Evolutionary conservation across 2,113 vertebrate species (phyloP).

Genomic region (Rhinogobius similis): DNA sequence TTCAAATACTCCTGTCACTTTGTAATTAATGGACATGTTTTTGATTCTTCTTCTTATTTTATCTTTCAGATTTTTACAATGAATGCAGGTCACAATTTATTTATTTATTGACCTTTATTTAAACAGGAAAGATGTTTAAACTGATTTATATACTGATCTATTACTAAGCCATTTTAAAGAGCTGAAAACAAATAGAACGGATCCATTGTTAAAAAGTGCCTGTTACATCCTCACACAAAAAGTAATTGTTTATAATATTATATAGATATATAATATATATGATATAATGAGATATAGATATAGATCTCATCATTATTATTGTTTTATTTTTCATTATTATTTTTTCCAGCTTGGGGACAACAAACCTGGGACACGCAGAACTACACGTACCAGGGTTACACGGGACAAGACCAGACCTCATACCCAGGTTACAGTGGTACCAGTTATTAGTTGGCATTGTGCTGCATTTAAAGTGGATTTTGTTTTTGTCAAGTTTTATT

Average conservation of each 20-base stretch:
- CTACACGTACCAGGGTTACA: conserved; percentile 50
- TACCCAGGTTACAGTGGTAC: conserved; percentile 55
- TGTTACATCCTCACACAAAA: neutral
- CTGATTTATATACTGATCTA: neutral
- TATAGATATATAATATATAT: no score
- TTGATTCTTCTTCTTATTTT: no score
- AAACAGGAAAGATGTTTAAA: no score
- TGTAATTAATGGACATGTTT: no score
- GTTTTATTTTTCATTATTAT: no score
- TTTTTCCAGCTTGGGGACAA: conserved; percentile 57
- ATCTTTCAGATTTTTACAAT: no score
- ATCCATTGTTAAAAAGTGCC: neutral
- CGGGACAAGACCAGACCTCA: conserved; percentile 46
- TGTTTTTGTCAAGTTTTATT: conserved; percentile 10
- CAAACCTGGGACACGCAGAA: conserved; percentile 59
- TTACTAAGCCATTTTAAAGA: neutral
- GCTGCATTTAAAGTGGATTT: neutral
- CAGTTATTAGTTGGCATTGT: conserved; percentile 40
- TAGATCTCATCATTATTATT: no score
- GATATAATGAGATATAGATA: no score
- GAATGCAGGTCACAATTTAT: neutral
- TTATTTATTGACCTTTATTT: no score
- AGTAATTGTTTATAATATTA: no score
- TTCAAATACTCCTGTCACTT: no score
- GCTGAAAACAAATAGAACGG: neutral